A percentile compares a stretch with the other conserved stretches of the same genome.
phyloP scores from a whole-genome alignment of 2,113 vertebrate genomes.

The Todiramphus chloris region DNA sequence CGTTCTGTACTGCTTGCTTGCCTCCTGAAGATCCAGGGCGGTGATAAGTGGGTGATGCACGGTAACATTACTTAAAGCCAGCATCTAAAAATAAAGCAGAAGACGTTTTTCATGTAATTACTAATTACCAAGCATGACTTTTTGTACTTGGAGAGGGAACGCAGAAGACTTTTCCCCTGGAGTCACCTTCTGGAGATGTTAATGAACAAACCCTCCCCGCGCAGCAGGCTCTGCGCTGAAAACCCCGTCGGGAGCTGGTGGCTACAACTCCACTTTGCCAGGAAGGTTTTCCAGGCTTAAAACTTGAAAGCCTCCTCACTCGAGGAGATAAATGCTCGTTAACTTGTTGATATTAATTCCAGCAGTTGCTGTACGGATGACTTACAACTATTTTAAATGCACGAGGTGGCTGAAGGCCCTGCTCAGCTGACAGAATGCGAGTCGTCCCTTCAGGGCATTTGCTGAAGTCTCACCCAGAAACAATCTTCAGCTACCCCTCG shows the following conservation, averaged over 20 bases:
- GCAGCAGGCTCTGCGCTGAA: fast-evolving
- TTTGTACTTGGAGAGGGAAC: not conserved
- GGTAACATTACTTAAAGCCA: conserved; percentile 77
- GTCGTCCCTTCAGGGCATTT: too few relatives aligned
- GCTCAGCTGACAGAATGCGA: fast-evolving
- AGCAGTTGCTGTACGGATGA: not conserved
- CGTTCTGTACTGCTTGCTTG: conserved; percentile 72
- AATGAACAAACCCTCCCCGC: fast-evolving
- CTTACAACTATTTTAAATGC: not conserved
- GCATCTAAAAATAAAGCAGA: conserved; percentile 75
- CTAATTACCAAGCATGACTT: not conserved
- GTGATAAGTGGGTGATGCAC: conserved; percentile 75
- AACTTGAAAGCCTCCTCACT: not conserved
- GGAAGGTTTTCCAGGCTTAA: not conserved
- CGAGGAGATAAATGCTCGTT: not conserved
- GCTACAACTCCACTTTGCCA: not conserved
- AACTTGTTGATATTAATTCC: not conserved
- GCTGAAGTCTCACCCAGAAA: not conserved
- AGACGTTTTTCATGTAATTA: not conserved
- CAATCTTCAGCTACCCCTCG: not conserved
- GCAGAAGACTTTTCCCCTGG: not conserved
- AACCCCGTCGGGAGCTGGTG: not conserved
- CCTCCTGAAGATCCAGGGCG: conserved; percentile 83
- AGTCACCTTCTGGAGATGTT: not conserved
- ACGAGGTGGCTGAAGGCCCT: fast-evolving